Evolutionary conservation across 2,888 invertebrate species (phyloP).

Genomic region (Plebejus anna): DNA sequence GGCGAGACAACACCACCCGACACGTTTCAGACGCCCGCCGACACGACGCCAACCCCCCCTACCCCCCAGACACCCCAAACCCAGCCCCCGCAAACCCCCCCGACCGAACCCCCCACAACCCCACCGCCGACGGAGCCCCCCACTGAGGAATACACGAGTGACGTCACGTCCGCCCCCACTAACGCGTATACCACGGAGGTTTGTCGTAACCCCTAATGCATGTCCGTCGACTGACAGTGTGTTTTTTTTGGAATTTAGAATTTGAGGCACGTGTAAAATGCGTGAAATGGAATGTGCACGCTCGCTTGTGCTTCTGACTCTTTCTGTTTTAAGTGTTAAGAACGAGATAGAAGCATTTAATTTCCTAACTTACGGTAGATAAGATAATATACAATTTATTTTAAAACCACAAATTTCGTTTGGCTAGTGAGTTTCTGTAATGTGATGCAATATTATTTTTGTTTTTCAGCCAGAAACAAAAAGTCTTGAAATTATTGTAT

Average conservation of each 20-base stretch:
- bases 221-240: conserved; percentile 37
- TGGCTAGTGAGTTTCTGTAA: not conserved
- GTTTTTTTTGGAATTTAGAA: conserved; percentile 31
- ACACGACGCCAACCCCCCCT: conserved; percentile 45
- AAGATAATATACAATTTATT: not conserved
- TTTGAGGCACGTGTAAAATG: conserved; percentile 29
- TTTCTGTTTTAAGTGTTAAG: not conserved
- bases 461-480: not conserved
- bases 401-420: not conserved
- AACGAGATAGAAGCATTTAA: not conserved
- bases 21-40: conserved; percentile 69
- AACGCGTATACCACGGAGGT: conserved; percentile 73
- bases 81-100: conserved; percentile 37
- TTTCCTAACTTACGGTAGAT: not conserved
- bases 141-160: conserved; percentile 53
- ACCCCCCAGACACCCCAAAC: conserved; percentile 39
- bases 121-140: conserved; percentile 34
- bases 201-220: conserved; percentile 63
- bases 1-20: conserved; percentile 70
- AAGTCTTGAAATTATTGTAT: not conserved
- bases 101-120: conserved; percentile 39
- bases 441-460: conserved; percentile 12
- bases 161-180: conserved; percentile 63
- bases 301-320: not conserved
- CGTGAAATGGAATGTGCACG: conserved; percentile 14